These are phyloP conservation scores for Drosophila ironensis DNA, from an alignment of 1,140 invertebrate species.

Conservation along the genomic window DNA sequence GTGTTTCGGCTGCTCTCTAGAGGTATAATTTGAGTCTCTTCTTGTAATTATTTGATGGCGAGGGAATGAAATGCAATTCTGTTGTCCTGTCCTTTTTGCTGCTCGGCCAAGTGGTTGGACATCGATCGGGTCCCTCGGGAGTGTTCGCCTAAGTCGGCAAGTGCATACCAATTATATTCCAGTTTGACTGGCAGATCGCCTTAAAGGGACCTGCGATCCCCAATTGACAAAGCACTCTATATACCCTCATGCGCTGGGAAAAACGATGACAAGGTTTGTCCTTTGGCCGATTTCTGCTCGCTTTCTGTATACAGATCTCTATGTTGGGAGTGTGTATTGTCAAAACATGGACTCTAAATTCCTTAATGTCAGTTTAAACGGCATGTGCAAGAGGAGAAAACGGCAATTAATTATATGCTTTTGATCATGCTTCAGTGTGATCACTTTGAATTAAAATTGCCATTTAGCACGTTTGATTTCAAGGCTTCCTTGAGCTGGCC, in stretches of 20 bases:
- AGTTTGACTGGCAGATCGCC: slow-evolving; percentile 39
- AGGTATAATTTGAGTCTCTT: slow-evolving; percentile 39
- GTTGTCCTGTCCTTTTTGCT: slow-evolving; percentile 19
- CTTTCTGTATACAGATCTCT: neutral
- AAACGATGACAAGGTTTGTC: slow-evolving; percentile 9
- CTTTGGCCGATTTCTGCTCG: slow-evolving; percentile 27
- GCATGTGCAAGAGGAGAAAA: no score
- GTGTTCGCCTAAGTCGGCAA: slow-evolving; percentile 43
- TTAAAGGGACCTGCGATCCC: slow-evolving; percentile 38
- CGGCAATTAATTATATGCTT: neutral
- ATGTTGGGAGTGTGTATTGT: no score
- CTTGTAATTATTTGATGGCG: slow-evolving; percentile 48
- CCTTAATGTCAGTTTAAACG: no score
- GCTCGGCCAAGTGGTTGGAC: slow-evolving; percentile 21
- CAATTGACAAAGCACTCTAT: slow-evolving; percentile 35
- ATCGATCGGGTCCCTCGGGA: slow-evolving; percentile 32
- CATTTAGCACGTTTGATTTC: slow-evolving; percentile 8
- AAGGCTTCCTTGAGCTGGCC: neutral
- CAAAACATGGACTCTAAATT: no score
- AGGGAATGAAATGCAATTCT: slow-evolving; percentile 37
- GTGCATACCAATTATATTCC: slow-evolving; percentile 58
- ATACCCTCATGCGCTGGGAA: slow-evolving; percentile 2
- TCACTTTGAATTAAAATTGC: slow-evolving; percentile 1
- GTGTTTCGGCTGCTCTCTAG: slow-evolving; percentile 8
- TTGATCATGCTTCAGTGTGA: neutral